A percentile compares a stretch with the other conserved stretches of the same genome.
These are phyloP conservation scores for Sebastes itinus DNA, from an alignment of 2,797 vertebrate species.

Conservation along the genomic window DNA sequence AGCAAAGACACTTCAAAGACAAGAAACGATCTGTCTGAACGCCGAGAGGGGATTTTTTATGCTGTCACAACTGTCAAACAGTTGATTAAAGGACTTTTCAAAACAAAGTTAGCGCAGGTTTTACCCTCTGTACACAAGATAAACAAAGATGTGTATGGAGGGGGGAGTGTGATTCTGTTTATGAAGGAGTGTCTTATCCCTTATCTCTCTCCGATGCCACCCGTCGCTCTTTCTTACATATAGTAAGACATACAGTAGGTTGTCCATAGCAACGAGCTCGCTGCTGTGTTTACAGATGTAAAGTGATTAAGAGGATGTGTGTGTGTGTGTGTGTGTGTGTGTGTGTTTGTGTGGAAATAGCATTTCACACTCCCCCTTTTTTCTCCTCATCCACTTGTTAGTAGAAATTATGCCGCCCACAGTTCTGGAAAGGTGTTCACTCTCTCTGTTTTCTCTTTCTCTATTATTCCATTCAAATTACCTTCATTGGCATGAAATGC, in stretches of 20 bases:
- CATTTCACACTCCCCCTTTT: conserved; percentile 20
- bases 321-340: not conserved
- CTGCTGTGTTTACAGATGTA: conserved; percentile 49
- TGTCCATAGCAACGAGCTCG: conserved; percentile 72
- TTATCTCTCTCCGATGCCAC: not conserved
- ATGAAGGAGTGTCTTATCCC: not conserved
- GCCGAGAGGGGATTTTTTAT: not conserved
- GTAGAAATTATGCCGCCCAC: conserved; percentile 30
- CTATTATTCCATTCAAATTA: not conserved
- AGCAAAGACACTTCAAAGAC: conserved; percentile 32
- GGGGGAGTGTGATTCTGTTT: not conserved
- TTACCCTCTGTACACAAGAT: not conserved
- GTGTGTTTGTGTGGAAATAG: not conserved
- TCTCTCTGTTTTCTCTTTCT: not conserved
- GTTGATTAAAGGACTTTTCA: conserved; percentile 10
- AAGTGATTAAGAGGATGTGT: conserved; percentile 36
- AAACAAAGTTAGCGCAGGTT: not conserved
- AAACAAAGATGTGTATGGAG: not conserved
- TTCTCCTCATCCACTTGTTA: conserved; percentile 1
- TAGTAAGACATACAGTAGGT: conserved; percentile 32
- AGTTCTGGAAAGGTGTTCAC: conserved; percentile 15
- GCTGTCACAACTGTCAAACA: conserved; percentile 15
- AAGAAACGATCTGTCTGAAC: conserved; percentile 2
- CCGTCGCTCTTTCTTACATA: not conserved
- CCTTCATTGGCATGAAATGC: not conserved